Base-by-base conservation (phyloP, 2,888 invertebrate species). In the Cataglyphis albicans region DNA sequence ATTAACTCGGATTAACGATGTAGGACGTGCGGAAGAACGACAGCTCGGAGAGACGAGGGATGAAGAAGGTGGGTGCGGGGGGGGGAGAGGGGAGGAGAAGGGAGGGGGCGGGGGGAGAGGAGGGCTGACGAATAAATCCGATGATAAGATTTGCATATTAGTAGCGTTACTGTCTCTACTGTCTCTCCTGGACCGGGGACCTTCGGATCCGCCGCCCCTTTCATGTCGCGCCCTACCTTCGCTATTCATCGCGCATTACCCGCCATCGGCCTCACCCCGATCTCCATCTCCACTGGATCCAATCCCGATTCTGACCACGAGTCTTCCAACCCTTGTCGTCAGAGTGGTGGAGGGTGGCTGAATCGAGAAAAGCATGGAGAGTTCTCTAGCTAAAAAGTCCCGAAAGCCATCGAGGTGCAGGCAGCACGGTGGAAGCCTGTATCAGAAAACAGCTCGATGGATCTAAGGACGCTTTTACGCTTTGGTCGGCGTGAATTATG, bases 81-180 rank as follows among this genome's bases (percentile, higher is more conserved):
- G 80, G 63, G 81, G 84, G 29, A 70, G 32, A 3, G 6, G 25
- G 25, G 25, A 25, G 25, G 25, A 1, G 1, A 0, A 25, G 25
- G 25, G 25, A 25, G 1, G 25, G 1, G 25, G 0, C 25, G 25
- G 1, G 25, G 25, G 25, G 25, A n/a, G n/a, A n/a, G n/a, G n/a
- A n/a, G 44, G 25, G 61, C 61, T 64, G 82, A 63, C 83, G 83
- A 87, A 90, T 90, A 91, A 90, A 91, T 91, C 86, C 84, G 85
- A 89, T 89, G 90, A 91, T 91, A 90, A 90, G 89, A 91, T 92
- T 92, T 91, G 90, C 92, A 92, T 92, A 92, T 92, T 92, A 91
- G 90, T 88, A 88, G 84, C 89, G 89, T 91, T 91, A 89, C 89
- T 86, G 89, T 88, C 90, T 88, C 90, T 89, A n/a, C 25, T 25